Conservation (phyloP, 1,140 invertebrate genomes). For the Drosophila bifasciata region DNA sequence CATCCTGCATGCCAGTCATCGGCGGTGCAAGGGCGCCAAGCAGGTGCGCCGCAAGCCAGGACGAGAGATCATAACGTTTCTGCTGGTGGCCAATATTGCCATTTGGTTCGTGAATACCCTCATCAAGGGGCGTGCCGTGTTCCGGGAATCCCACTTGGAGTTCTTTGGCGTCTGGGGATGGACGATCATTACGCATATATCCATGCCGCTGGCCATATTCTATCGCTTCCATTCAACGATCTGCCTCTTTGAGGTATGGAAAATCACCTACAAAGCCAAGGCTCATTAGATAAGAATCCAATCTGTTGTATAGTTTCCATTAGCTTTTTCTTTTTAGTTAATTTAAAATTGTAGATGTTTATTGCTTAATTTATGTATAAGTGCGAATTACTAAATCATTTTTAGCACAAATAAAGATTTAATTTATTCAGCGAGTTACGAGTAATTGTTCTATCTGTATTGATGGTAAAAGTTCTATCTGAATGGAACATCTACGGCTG, state of each 20-base stretch:
- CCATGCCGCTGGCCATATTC: slow-evolving; percentile 94
- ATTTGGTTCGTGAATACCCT: slow-evolving; percentile 94
- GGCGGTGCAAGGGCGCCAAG: slow-evolving; percentile 86
- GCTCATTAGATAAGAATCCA: slow-evolving; percentile 52
- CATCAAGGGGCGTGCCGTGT: slow-evolving; percentile 92
- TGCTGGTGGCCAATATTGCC: slow-evolving; percentile 93
- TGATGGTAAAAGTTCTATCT: too few relatives aligned
- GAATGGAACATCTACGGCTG: too few relatives aligned
- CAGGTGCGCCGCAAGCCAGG: slow-evolving; percentile 90
- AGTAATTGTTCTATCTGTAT: too few relatives aligned
- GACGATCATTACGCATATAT: slow-evolving; percentile 94
- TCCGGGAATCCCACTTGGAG: slow-evolving; percentile 90
- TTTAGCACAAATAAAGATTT: slow-evolving; percentile 29
- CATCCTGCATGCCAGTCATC: slow-evolving; percentile 92
- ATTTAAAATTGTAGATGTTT: slow-evolving; percentile 4
- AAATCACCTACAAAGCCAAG: slow-evolving; percentile 92
- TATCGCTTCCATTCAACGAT: slow-evolving; percentile 97
- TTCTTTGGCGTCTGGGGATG: slow-evolving; percentile 94
- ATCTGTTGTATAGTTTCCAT: not conserved
- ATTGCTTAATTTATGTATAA: slow-evolving; percentile 30
- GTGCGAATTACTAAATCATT: slow-evolving; percentile 8
- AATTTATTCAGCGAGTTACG: slow-evolving; percentile 31
- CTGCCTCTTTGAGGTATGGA: slow-evolving; percentile 98
- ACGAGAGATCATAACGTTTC: slow-evolving; percentile 92
- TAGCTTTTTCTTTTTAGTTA: slow-evolving; percentile 19